Evolutionary conservation across 2,888 invertebrate species (phyloP), one percentile per base, ranked within the genome.

Genomic region (Caenorhabditis imperialis): DNA sequence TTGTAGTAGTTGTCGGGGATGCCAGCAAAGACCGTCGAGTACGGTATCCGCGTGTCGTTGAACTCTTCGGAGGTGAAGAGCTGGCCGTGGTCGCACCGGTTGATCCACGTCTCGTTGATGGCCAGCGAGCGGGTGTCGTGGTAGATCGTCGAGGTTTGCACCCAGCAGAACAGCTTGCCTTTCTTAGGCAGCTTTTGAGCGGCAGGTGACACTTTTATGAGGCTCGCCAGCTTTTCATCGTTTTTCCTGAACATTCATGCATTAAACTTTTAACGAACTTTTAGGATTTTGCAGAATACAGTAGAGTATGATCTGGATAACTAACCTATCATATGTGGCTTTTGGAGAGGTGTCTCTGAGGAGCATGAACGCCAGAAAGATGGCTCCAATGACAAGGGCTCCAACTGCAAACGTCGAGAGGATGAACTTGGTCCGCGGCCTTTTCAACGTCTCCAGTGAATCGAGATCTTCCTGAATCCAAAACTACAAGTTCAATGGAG

Each of bases 41-140:
- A 83, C 25, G 84, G 83, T 35, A 83, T 78, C 42, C 70, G 47
- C 4, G 71, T 60, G 40, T 77, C 76, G 7, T 70, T 55, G 18
- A 78, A 67, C 20, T 57, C 51, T 14, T 62, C 70, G 5, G 76
- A 75, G n/a, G 82, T 83, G 75, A 82, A 83, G n/a, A 83, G 45
- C 51, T 81, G 78, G 10, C 82, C 83, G 65, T 83, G 81, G 50
- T 82, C 82, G 45, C 81, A 81, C 10, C 82, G 61, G 22, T 73
- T 75, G 44, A 83, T 73, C 83, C 83, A 83, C 8, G 83, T 83
- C 40, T 78, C 80, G 53, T 81, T 82, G n/a, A 83, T 77, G 0
- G 82, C 82, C 14, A 72, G 47, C 1, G 69, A 69, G 54, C 74
- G 44, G 1, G 77, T 62, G 16, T 71, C 58, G 50, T 78, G 73